Percentiles rank a stretch among this genome's conserved stretches.
phyloP scores from a whole-genome alignment of 2,797 vertebrate species.

The Phrynocephalus guinanensis region DNA sequence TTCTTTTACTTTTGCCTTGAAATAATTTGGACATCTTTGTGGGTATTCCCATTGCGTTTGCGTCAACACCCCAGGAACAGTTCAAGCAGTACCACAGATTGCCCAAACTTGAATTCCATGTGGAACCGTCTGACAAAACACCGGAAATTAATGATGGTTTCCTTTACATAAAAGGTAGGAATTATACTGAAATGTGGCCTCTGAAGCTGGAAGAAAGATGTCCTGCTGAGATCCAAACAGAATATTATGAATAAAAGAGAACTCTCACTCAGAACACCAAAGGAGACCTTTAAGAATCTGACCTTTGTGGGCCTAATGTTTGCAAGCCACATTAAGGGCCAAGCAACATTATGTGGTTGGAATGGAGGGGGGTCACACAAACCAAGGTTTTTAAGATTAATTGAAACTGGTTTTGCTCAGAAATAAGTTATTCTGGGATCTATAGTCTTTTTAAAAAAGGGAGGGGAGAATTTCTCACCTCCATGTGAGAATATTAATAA shows the following conservation, averaged over 20 bases:
- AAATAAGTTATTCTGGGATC: background rate
- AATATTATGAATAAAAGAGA: constrained; percentile 17
- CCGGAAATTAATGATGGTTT: background rate
- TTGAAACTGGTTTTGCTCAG: no score
- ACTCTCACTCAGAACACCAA: background rate
- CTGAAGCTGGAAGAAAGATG: background rate
- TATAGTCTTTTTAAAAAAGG: background rate
- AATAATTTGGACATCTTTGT: background rate
- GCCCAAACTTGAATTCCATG: background rate
- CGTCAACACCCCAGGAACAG: background rate
- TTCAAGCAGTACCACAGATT: background rate
- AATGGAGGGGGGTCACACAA: no score
- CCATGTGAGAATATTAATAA: no score
- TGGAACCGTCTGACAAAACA: background rate
- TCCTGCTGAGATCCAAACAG: constrained; percentile 35
- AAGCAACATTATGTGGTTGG: background rate
- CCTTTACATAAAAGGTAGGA: background rate
- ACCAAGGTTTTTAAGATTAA: background rate
- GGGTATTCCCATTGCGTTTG: background rate
- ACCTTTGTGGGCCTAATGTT: constrained; percentile 25
- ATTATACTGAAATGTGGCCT: background rate
- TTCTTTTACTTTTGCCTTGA: background rate
- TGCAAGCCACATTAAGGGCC: constrained; percentile 23
- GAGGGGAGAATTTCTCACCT: no score
- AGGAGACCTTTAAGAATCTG: constrained; percentile 18